These are phyloP conservation scores for Micromesistius poutassou DNA, from an alignment of 2,797 vertebrate genomes.

Conservation along the genomic window DNA sequence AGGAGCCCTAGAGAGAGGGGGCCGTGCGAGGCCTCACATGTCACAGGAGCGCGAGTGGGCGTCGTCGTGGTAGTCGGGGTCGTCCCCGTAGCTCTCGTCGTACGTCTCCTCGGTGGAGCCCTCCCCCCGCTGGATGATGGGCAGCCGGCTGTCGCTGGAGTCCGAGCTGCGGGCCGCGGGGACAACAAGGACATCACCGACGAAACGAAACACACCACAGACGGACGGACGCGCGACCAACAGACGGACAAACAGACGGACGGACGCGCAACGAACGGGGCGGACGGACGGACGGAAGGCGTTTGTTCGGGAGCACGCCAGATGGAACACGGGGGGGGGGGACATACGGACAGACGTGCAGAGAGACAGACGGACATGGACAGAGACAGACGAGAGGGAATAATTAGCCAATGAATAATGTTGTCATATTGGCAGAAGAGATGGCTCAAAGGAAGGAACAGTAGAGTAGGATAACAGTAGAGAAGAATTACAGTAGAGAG, in stretches of 20 bases:
- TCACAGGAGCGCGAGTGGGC: constrained; percentile 87
- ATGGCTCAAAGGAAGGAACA: neutral
- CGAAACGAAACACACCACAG: too few relatives aligned
- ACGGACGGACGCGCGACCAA: constrained; percentile 10
- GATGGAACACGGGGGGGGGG: too few relatives aligned
- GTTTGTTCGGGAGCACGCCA: neutral
- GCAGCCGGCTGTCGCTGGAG: constrained; percentile 87
- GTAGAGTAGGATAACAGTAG: neutral
- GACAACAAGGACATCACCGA: neutral
- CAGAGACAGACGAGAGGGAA: neutral
- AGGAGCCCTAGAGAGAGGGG: neutral
- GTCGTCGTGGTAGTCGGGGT: constrained; percentile 82
- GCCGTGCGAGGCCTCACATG: constrained; percentile 72
- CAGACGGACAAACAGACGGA: constrained; percentile 7
- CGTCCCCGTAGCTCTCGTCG: constrained; percentile 79
- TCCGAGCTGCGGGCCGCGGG: constrained; percentile 75
- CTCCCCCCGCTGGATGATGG: constrained; percentile 86
- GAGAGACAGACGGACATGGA: constrained; percentile 25
- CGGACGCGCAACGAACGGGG: constrained; percentile 15
- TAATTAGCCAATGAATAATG: neutral
- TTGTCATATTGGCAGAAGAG: neutral
- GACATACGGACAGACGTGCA: constrained; percentile 11
- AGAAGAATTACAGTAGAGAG: constrained; percentile 27
- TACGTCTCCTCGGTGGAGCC: constrained; percentile 84
- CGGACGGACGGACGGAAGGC: constrained; percentile 10